phyloP scores from a whole-genome alignment of 2,797 vertebrate genomes.

The Choloepus didactylus region DNA sequence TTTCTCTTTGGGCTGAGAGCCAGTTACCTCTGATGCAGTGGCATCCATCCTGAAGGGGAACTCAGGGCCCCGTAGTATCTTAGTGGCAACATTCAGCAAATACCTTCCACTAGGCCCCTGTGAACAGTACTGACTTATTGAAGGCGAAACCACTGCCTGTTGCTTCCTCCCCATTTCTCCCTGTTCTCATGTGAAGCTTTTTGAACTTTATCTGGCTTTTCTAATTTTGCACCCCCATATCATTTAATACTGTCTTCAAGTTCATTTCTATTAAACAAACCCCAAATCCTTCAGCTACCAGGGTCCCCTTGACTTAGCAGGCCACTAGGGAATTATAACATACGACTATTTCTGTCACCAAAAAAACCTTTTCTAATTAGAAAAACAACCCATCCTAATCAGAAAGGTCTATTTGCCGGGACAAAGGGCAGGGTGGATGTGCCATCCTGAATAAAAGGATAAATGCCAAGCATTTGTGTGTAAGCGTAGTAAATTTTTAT shows the following conservation, averaged over 20 bases:
- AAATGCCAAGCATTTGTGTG: not conserved
- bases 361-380: not conserved
- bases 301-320: not conserved
- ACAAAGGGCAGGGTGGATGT: conserved; percentile 32
- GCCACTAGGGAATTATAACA: not conserved
- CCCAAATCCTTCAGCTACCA: not conserved
- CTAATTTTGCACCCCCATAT: not conserved
- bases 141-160: not conserved
- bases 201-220: not conserved
- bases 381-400: not conserved
- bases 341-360: not conserved
- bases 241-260: not conserved
- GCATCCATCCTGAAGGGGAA: not conserved
- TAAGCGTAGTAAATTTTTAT: not conserved
- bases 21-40: not conserved
- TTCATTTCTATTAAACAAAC: not conserved
- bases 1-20: not conserved
- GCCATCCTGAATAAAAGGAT: not conserved
- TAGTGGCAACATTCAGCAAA: not conserved
- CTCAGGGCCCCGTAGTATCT: not conserved
- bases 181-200: not conserved
- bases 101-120: not conserved
- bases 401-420: not conserved
- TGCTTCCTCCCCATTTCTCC: not conserved
- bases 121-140: not conserved